Conservation (phyloP, 2,113 vertebrate genomes). For the Elachura formosa region DNA sequence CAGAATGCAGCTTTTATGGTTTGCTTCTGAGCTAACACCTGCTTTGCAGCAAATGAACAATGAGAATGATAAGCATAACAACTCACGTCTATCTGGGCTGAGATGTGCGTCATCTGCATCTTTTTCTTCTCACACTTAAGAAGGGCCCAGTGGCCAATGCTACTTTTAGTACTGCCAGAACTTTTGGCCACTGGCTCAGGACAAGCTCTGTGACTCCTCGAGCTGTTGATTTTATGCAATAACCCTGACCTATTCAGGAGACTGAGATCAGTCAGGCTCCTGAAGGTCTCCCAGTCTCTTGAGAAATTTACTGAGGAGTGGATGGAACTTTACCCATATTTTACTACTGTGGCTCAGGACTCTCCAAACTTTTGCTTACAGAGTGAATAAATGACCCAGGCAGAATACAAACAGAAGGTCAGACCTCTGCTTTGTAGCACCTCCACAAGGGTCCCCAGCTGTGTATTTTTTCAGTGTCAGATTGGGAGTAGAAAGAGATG, state of each 20-base stretch:
- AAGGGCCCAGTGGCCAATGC: background rate
- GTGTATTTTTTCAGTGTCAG: fast-evolving
- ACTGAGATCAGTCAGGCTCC: background rate
- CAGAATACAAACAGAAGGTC: background rate
- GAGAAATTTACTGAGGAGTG: background rate
- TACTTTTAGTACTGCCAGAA: background rate
- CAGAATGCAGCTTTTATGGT: conserved; percentile 26
- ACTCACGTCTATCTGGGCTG: background rate
- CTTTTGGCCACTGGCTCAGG: background rate
- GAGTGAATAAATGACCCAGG: background rate
- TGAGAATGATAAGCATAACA: background rate
- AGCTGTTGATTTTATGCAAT: background rate
- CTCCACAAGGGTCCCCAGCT: background rate
- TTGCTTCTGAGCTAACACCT: conserved; percentile 48
- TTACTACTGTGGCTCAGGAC: background rate
- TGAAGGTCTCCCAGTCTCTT: background rate
- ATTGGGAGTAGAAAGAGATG: background rate
- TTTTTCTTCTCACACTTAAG: background rate
- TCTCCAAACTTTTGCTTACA: background rate
- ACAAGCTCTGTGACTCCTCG: background rate
- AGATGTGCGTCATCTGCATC: background rate
- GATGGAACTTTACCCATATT: background rate
- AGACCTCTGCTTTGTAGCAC: background rate
- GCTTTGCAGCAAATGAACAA: conserved; percentile 53
- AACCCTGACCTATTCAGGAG: background rate